Conservation (phyloP, 1,140 invertebrate genomes). For the Tetramorium alpestre region DNA sequence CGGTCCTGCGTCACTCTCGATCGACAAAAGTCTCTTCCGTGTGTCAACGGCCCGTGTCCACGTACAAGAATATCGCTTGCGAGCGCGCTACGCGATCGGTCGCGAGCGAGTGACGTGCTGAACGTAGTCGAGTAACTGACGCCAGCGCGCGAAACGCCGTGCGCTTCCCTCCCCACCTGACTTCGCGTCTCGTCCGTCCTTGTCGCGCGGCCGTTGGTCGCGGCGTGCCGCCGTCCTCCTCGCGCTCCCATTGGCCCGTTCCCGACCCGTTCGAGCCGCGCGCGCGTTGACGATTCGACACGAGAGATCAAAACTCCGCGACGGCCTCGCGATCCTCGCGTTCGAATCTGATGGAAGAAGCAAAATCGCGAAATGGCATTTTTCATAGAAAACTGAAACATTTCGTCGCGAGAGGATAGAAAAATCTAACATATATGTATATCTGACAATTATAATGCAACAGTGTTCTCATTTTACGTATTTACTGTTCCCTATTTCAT, state of each 20-base stretch:
- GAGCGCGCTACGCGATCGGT: constrained; percentile 62
- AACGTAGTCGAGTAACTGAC: constrained; percentile 79
- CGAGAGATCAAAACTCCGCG: neutral
- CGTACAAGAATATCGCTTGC: constrained; percentile 10
- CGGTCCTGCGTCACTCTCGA: neutral
- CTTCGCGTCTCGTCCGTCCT: constrained; percentile 35
- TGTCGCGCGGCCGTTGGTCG: constrained; percentile 51
- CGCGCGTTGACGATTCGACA: constrained; percentile 12
- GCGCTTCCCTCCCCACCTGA: constrained; percentile 56
- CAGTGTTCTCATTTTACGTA: neutral
- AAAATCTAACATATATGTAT: neutral
- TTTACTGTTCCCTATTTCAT: neutral
- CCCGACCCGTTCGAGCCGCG: constrained; percentile 3
- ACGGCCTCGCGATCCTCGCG: neutral
- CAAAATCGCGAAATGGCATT: neutral
- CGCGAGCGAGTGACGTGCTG: constrained; percentile 60
- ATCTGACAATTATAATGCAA: neutral
- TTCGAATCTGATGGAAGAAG: neutral
- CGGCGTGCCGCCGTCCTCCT: neutral
- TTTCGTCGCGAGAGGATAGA: too few relatives aligned
- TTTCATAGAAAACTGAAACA: neutral
- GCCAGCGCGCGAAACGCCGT: constrained; percentile 70
- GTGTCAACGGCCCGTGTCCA: constrained; percentile 58
- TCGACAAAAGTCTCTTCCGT: constrained; percentile 3
- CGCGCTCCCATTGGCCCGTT: constrained; percentile 33